Base-by-base conservation (phyloP, 1,140 invertebrate species). In the Chrysopa pallens region DNA sequence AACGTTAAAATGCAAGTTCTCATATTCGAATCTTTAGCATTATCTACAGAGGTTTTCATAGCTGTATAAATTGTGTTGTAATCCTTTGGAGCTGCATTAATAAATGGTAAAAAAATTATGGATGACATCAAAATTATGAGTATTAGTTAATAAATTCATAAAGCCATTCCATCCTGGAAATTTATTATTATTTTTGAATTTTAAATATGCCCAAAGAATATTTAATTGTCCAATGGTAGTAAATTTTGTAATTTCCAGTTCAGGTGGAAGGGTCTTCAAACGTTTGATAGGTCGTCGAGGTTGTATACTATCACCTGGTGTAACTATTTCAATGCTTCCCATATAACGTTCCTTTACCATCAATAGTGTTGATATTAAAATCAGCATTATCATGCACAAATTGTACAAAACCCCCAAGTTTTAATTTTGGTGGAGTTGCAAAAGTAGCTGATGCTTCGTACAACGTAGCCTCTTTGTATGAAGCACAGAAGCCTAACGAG, bases 371-470 rank as follows among this genome's bases (percentile, higher is more conserved):
- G 17, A 48, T 29, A 31, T 47, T 49, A 17, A 46, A 48, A 33
- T 51, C 49, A 11, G 40, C 50, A 42, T 52, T 53, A 45, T 53
- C 45, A 33, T 33, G 42, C 14, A 50, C 43, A 43, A 48, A 46
- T 45, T 48, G 50, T 6, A 49, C n/a, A 52, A 50, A 56, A 36
- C 29, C n/a, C n/a, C n/a, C n/a, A n/a, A n/a, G n/a, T n/a, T n/a
- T n/a, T n/a, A n/a, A n/a, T n/a, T n/a, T n/a, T n/a, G n/a, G n/a
- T n/a, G n/a, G n/a, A n/a, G n/a, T n/a, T n/a, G n/a, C n/a, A n/a
- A n/a, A n/a, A n/a, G n/a, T n/a, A n/a, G n/a, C n/a, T n/a, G n/a
- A n/a, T n/a, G n/a, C n/a, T n/a, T n/a, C n/a, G n/a, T n/a, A n/a
- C n/a, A n/a, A n/a, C n/a, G n/a, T n/a, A n/a, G n/a, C n/a, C n/a